Evolutionary conservation across 2,113 vertebrate species (phyloP).

Genomic region (Phainopepla nitens): DNA sequence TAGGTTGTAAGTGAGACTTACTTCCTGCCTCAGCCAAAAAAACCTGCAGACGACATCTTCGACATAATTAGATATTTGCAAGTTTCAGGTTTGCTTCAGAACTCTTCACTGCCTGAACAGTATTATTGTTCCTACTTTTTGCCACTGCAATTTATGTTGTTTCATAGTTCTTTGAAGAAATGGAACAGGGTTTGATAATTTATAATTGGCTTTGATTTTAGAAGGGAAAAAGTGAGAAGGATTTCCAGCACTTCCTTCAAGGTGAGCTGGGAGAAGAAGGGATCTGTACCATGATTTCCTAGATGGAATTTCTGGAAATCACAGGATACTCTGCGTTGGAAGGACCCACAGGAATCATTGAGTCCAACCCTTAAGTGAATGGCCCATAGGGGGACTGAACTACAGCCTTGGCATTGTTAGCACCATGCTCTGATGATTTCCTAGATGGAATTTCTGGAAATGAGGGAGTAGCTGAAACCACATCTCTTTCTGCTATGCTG

Average conservation of each 20-base stretch:
- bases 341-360: neutral
- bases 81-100: neutral
- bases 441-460: neutral
- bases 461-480: neutral
- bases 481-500: neutral
- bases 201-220: neutral
- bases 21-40: neutral
- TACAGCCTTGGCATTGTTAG: neutral
- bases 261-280: neutral
- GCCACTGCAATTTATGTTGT: neutral
- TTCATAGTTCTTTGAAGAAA: neutral
- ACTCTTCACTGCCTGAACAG: neutral
- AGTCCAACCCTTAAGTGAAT: neutral
- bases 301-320: neutral
- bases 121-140: neutral
- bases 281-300: neutral
- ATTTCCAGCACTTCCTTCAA: neutral
- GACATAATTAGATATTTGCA: neutral
- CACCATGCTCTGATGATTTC: neutral
- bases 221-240: neutral
- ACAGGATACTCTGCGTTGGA: neutral
- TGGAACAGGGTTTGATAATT: neutral
- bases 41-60: neutral
- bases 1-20: slow-evolving; percentile 59
- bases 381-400: neutral